A percentile compares a stretch with the other conserved stretches of the same genome.
Conservation (phyloP, 2,113 vertebrate species). For the Pteropus alecto region DNA sequence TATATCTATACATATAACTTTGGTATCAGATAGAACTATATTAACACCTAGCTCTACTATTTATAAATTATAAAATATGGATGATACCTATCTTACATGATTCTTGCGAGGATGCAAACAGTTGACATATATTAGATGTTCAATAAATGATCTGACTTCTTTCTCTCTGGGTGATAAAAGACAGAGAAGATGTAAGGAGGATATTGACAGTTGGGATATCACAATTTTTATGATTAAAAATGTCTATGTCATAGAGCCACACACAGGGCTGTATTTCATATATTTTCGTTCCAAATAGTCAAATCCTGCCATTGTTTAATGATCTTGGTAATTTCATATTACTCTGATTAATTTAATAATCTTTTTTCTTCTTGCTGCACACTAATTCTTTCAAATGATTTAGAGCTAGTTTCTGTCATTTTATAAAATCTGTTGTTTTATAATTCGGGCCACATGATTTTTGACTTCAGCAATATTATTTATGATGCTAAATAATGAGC, state of each 20-base stretch:
- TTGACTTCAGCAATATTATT: slow-evolving; percentile 20
- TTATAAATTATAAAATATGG: background rate
- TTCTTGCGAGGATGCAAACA: background rate
- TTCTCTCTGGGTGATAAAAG: background rate
- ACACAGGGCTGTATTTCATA: background rate
- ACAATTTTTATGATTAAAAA: background rate
- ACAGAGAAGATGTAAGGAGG: background rate
- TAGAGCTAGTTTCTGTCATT: background rate
- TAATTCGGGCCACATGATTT: background rate
- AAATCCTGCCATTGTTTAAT: background rate
- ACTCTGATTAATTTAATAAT: background rate
- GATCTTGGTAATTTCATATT: background rate
- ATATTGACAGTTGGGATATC: background rate
- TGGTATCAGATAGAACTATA: background rate
- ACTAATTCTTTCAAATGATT: background rate
- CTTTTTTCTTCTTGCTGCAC: background rate
- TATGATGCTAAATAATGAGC: background rate
- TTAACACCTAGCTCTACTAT: background rate
- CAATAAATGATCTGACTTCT: background rate
- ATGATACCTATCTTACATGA: background rate
- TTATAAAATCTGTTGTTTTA: background rate
- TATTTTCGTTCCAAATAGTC: background rate
- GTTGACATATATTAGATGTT: background rate
- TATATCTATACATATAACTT: background rate
- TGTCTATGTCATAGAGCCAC: background rate